These are phyloP conservation scores for Macrotrachela quadricornifera DNA, from an alignment of 1,140 invertebrate species.

Conservation along the genomic window DNA sequence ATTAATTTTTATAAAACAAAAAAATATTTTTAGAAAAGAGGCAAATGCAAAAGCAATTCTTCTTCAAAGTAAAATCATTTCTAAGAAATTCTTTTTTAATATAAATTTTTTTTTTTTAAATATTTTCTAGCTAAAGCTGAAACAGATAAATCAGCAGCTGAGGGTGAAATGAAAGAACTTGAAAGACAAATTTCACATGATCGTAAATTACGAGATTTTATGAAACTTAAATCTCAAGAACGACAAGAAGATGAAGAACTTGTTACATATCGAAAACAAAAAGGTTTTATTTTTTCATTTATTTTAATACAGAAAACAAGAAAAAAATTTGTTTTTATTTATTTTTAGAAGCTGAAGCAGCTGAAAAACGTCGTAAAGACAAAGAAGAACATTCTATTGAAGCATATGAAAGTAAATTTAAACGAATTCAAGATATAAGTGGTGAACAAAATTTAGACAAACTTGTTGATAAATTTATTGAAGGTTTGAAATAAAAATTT, in stretches of 20 bases:
- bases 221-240: constrained; percentile 55
- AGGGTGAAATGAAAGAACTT: constrained; percentile 57
- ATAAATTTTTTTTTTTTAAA: no score
- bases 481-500: constrained; percentile 16
- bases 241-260: constrained; percentile 37
- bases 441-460: constrained; percentile 53
- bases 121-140: constrained; percentile 45
- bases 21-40: constrained; percentile 43
- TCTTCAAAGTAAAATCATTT: constrained; percentile 54
- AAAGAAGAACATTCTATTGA: constrained; percentile 42
- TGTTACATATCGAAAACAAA: constrained; percentile 26
- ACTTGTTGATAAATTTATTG: constrained; percentile 51
- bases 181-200: constrained; percentile 61
- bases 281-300: constrained; percentile 14
- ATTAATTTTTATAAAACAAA: no score
- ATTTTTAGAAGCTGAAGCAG: constrained; percentile 19
- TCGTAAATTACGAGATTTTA: constrained; percentile 56
- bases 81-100: no score
- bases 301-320: background rate
- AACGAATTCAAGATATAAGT: constrained; percentile 42
- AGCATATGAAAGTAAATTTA: constrained; percentile 50
- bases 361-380: constrained; percentile 24
- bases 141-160: constrained; percentile 37
- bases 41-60: constrained; percentile 39
- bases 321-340: background rate